Conservation (phyloP, 2,797 vertebrate genomes). For the Gadopsis marmoratus region DNA sequence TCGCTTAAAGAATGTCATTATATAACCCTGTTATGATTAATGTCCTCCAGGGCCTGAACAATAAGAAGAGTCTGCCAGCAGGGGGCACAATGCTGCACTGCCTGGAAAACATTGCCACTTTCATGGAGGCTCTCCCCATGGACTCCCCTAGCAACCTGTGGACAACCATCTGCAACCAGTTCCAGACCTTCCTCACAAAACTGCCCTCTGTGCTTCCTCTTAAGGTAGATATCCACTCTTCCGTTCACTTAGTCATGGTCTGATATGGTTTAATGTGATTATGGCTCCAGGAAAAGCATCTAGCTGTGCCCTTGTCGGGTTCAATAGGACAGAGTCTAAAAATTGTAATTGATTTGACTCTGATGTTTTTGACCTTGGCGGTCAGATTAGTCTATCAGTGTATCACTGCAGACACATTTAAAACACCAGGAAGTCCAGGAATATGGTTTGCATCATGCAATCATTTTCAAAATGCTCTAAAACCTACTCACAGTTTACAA, state of each 20-base stretch:
- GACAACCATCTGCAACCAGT: slow-evolving; percentile 98
- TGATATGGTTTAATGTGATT: slow-evolving; percentile 79
- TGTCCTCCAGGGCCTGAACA: slow-evolving; percentile 93
- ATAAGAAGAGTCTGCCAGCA: slow-evolving; percentile 97
- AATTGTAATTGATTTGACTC: slow-evolving; percentile 73
- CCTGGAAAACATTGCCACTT: slow-evolving; percentile 97
- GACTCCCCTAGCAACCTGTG: slow-evolving; percentile 99
- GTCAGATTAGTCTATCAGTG: slow-evolving; percentile 60
- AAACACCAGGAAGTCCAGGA: slow-evolving; percentile 25
- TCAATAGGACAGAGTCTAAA: slow-evolving; percentile 60
- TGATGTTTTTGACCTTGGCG: slow-evolving; percentile 71
- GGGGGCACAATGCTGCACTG: slow-evolving; percentile 98
- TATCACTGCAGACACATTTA: slow-evolving; percentile 27
- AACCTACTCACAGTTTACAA: not conserved
- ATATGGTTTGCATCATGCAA: slow-evolving; percentile 20
- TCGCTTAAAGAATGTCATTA: slow-evolving; percentile 63
- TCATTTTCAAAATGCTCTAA: not conserved
- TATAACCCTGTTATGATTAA: slow-evolving; percentile 69
- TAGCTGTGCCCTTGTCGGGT: slow-evolving; percentile 60
- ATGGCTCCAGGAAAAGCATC: slow-evolving; percentile 64
- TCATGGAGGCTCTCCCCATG: slow-evolving; percentile 99
- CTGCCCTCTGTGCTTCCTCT: slow-evolving; percentile 96
- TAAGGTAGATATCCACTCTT: slow-evolving; percentile 88
- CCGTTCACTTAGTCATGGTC: slow-evolving; percentile 69
- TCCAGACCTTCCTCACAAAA: slow-evolving; percentile 98